Evolutionary conservation across 2,113 vertebrate species (phyloP), one percentile per base, ranked within the genome.

Genomic region (Channa maculata): DNA sequence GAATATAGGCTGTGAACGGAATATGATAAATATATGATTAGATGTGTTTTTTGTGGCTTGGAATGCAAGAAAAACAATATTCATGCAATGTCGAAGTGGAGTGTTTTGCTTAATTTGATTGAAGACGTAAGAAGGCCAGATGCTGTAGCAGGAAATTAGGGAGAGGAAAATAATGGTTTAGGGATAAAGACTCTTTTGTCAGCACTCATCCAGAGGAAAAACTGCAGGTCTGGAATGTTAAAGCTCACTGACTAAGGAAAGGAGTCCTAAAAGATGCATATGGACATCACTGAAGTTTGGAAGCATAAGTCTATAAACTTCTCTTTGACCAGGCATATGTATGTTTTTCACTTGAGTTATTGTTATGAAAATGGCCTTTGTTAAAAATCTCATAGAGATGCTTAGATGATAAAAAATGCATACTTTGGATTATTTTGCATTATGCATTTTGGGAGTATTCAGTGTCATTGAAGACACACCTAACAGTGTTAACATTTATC

Each of bases 101-200:
- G 41, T 52, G 46, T 59, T 43, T 57, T 55, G 24, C 73, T 70
- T 43, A 12, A 65, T 75, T 51, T 64, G 34, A 75, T 71, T 70
- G 58, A 53, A 66, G 67, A 33, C 33, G 55, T 48, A 61, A 60
- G 66, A 59, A 50, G 53, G 48, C 68, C 12, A 61, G 38, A 67
- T 59, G 54, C 39, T 39, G 43, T 72, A 34, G 62, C 75, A 78
- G 88, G 88, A 89, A 82, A 88, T 79, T 2, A 75, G 34, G 5
- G 41, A 65, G 60, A 64, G 50, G 57, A 64, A 49, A 68, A 53
- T 49, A 36, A 48, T 53, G 14, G 37, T 24, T 72, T 36, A 14
- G 34, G 83, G 45, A 91, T 89, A 87, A 86, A 85, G 78, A 53
- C 71, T 79, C 59, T 65, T 59, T 89, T 91, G 85, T 92, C 33